These are phyloP conservation scores for Halictus rubicundus DNA, from an alignment of 1,140 invertebrate genomes.

Conservation along the genomic window DNA sequence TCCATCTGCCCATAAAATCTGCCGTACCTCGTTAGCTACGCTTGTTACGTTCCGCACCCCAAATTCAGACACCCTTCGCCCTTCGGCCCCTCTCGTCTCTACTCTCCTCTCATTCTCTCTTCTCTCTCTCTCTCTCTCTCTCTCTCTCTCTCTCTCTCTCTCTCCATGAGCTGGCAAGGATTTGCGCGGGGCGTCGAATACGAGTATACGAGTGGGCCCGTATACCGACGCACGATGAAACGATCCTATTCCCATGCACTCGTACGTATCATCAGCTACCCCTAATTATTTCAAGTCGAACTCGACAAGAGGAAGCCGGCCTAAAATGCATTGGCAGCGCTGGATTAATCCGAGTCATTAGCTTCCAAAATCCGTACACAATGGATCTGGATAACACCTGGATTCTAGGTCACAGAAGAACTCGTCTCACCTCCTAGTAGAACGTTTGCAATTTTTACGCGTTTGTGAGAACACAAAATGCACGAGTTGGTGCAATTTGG, in stretches of 20 bases:
- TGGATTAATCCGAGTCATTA: constrained; percentile 9
- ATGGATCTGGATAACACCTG: no score
- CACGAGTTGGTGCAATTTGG: no score
- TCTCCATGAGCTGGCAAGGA: neutral
- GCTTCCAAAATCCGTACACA: neutral
- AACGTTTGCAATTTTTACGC: no score
- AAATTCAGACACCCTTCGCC: constrained; percentile 54
- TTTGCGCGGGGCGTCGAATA: neutral
- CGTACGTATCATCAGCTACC: constrained; percentile 53
- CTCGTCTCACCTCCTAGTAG: no score
- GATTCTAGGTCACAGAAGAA: no score
- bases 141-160: no score
- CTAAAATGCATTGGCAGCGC: neutral
- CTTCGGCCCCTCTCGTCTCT: constrained; percentile 1
- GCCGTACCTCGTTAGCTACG: constrained; percentile 77
- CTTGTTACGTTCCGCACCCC: constrained; percentile 74
- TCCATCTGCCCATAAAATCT: constrained; percentile 79
- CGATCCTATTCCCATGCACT: constrained; percentile 37
- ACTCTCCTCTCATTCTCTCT: no score
- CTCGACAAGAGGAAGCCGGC: constrained; percentile 64
- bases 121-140: no score
- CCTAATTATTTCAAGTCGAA: constrained; percentile 74
- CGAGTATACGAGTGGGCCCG: neutral
- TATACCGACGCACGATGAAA: constrained; percentile 26
- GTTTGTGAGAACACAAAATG: no score